A percentile compares a stretch with the other conserved stretches of the same genome.
These are phyloP conservation scores for Asteroscopus sphinx DNA, from an alignment of 2,888 invertebrate genomes.

Conservation along the genomic window DNA sequence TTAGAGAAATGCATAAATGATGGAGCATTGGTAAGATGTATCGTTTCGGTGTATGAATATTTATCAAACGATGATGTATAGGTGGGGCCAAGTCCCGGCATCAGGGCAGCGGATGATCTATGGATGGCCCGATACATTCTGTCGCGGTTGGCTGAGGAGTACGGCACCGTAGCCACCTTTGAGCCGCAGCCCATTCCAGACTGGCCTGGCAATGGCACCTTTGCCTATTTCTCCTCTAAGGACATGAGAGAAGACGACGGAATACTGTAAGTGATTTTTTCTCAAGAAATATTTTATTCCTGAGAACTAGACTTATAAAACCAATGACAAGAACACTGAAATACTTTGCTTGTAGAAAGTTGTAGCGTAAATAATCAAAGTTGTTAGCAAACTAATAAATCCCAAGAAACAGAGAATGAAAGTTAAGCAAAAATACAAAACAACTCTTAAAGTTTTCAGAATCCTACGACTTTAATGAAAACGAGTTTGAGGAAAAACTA, in stretches of 20 bases:
- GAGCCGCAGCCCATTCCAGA: constrained; percentile 94
- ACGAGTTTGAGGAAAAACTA: constrained; percentile 3
- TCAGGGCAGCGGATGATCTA: constrained; percentile 94
- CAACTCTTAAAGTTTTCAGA: background rate
- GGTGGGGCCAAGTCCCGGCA: constrained; percentile 97
- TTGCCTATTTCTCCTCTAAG: constrained; percentile 96
- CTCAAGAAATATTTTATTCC: no score
- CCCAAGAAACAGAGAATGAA: background rate
- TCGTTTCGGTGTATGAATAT: constrained; percentile 13
- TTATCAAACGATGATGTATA: constrained; percentile 67
- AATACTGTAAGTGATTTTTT: constrained; percentile 85
- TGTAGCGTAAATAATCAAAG: background rate
- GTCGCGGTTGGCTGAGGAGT: constrained; percentile 96
- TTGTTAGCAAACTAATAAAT: background rate
- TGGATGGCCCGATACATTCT: constrained; percentile 97
- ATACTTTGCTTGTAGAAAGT: background rate
- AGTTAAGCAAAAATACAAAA: background rate
- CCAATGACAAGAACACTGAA: background rate
- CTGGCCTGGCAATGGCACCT: constrained; percentile 97
- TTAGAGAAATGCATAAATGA: constrained; percentile 5
- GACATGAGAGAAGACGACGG: constrained; percentile 96
- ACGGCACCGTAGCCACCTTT: constrained; percentile 92
- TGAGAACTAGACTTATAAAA: no score
- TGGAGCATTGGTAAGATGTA: constrained; percentile 10
- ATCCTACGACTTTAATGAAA: background rate